Percentiles rank a stretch among this genome's conserved stretches.
These are phyloP conservation scores for Amblyjoppa fuscipennis DNA, from an alignment of 2,888 invertebrate genomes.

Conservation along the genomic window DNA sequence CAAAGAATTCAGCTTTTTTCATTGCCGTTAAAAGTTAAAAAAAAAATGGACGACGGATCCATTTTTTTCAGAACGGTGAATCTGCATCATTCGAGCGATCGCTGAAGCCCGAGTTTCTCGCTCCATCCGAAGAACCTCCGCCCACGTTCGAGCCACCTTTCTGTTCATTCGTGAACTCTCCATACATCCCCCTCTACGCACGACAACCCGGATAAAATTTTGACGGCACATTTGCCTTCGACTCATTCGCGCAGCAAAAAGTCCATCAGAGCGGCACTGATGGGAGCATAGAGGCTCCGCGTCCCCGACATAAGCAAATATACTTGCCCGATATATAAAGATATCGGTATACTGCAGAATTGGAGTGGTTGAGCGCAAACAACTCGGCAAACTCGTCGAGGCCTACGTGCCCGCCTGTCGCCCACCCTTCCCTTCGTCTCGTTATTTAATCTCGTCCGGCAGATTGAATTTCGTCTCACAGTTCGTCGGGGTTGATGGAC, in stretches of 20 bases:
- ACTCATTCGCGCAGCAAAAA: constrained; percentile 54
- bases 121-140: constrained; percentile 44
- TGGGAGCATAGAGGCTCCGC: constrained; percentile 52
- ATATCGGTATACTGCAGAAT: constrained; percentile 9
- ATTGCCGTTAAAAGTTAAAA: background rate
- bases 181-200: background rate
- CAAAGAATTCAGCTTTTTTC: background rate
- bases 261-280: constrained; percentile 47
- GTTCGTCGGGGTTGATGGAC: constrained; percentile 64
- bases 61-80: constrained; percentile 3
- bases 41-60: constrained; percentile 6
- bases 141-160: constrained; percentile 37
- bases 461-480: constrained; percentile 80
- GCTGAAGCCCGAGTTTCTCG: constrained; percentile 26
- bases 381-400: constrained; percentile 25
- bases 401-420: constrained; percentile 30
- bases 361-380: constrained; percentile 51
- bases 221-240: constrained; percentile 52
- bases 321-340: constrained; percentile 11
- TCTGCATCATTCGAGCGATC: constrained; percentile 9
- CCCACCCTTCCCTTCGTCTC: constrained; percentile 47
- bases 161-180: constrained; percentile 48
- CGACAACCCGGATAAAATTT: constrained; percentile 40
- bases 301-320: constrained; percentile 53
- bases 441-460: constrained; percentile 64